Percentiles rank a stretch among this genome's conserved stretches.
Conservation (phyloP, 92 coral and sea anemone species). For the Bergia sp. region DNA sequence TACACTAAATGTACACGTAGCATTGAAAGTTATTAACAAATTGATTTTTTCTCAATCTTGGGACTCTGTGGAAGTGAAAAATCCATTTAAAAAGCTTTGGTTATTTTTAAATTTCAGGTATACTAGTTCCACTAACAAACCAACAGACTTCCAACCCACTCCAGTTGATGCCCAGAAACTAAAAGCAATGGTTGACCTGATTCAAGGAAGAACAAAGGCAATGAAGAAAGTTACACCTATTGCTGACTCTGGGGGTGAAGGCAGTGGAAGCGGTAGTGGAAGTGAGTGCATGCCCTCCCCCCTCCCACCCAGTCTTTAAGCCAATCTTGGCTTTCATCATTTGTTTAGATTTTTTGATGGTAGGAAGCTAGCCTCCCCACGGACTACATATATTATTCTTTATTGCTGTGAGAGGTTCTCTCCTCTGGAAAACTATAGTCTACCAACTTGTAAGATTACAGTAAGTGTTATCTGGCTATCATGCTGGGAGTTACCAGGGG, state of each 20-base stretch:
- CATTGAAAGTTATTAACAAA: not conserved
- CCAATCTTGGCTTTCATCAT: not conserved
- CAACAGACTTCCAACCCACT: slow-evolving; percentile 50
- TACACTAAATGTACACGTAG: too few species aligned
- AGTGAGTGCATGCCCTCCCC: not conserved
- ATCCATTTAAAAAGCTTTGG: not conserved
- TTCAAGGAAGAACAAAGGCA: slow-evolving; percentile 34
- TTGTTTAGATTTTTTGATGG: too few species aligned
- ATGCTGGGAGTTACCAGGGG: too few species aligned
- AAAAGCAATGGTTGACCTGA: slow-evolving; percentile 44
- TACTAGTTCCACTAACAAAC: slow-evolving; percentile 57
- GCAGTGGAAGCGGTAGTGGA: slow-evolving; percentile 39
- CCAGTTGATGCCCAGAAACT: slow-evolving; percentile 44
- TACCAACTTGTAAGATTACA: too few species aligned
- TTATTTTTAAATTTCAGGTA: slow-evolving; percentile 42
- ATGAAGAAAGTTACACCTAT: slow-evolving; percentile 44
- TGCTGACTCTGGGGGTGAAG: slow-evolving; percentile 12
- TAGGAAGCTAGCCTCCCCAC: too few species aligned
- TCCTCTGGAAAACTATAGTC: too few species aligned
- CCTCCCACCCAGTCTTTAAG: not conserved
- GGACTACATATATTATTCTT: too few species aligned
- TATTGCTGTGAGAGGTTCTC: too few species aligned
- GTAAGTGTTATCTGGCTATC: too few species aligned
- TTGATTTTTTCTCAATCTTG: too few species aligned
- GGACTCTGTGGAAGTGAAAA: not conserved